Conservation (phyloP, 2,888 invertebrate species). For the Aphodius sticticus region DNA sequence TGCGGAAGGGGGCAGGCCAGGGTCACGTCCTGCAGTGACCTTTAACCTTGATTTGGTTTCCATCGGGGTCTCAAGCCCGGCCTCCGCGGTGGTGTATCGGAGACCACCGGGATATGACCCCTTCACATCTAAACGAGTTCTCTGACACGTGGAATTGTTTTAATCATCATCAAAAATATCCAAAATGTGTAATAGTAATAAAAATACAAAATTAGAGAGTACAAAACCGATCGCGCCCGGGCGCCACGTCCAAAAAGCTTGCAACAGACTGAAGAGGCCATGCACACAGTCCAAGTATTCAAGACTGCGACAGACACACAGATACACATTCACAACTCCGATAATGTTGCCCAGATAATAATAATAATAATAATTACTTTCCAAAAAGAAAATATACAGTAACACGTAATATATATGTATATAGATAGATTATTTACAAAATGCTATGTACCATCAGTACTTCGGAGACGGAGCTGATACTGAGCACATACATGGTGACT, state of each 20-base stretch:
- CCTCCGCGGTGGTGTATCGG: constrained; percentile 48
- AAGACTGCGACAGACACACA: constrained; percentile 63
- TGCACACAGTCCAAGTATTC: constrained; percentile 69
- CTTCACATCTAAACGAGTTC: constrained; percentile 35
- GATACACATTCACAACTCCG: constrained; percentile 49
- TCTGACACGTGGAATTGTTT: constrained; percentile 15
- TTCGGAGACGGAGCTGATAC: constrained; percentile 98
- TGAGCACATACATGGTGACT: constrained; percentile 97
- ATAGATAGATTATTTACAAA: constrained; percentile 28
- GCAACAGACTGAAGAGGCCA: constrained; percentile 59
- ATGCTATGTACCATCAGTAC: constrained; percentile 85
- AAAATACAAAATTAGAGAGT: constrained; percentile 25
- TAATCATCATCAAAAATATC: constrained; percentile 7
- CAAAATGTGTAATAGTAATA: constrained; percentile 27
- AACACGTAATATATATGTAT: constrained; percentile 31
- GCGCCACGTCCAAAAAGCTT: constrained; percentile 49
- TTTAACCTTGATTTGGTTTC: constrained; percentile 84
- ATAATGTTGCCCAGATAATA: constrained; percentile 34
- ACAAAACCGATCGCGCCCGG: constrained; percentile 41
- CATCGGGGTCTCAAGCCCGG: constrained; percentile 73
- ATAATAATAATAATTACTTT: constrained; percentile 15
- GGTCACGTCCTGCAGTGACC: constrained; percentile 78
- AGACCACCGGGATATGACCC: constrained; percentile 45
- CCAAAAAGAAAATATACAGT: constrained; percentile 25
- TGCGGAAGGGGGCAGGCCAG: constrained; percentile 63